phyloP scores from a whole-genome alignment of 92 coral and sea anemone species.

The Parazoanthus atlanticus region DNA sequence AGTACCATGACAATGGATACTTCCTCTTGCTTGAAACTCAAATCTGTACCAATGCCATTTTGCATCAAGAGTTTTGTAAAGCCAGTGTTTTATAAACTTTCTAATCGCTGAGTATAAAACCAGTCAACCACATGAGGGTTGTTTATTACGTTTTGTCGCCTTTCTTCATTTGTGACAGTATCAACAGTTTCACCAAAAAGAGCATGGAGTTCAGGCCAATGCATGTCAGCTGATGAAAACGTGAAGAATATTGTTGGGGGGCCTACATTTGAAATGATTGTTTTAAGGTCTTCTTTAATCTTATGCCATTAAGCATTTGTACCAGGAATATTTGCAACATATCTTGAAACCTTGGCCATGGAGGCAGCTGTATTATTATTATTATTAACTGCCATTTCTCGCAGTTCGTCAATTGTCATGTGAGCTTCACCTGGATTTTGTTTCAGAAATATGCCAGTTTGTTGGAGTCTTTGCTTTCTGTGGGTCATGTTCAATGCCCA shows the following conservation, averaged over 20 bases:
- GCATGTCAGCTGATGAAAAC: conserved; percentile 50
- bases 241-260: conserved; percentile 60
- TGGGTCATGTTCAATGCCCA: conserved; percentile 64
- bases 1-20: conserved; percentile 41
- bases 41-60: conserved; percentile 64
- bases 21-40: conserved; percentile 62
- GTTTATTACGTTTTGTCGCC: conserved; percentile 58
- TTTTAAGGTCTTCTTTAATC: conserved; percentile 54
- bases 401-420: conserved; percentile 57
- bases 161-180: conserved; percentile 23
- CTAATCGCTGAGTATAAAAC: conserved; percentile 55
- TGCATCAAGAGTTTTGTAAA: conserved; percentile 60
- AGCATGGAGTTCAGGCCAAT: conserved; percentile 47
- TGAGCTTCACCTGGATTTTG: conserved; percentile 53
- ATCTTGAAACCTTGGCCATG: conserved; percentile 54
- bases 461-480: conserved; percentile 49
- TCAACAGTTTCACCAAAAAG: not conserved
- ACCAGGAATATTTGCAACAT: conserved; percentile 65
- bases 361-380: conserved; percentile 38
- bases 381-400: conserved; percentile 57
- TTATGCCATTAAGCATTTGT: conserved; percentile 59
- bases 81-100: conserved; percentile 63
- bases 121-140: conserved; percentile 62
- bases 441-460: conserved; percentile 55
- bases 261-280: conserved; percentile 44